Base-by-base conservation (phyloP, 1,140 invertebrate species). In the Apis dorsata region DNA sequence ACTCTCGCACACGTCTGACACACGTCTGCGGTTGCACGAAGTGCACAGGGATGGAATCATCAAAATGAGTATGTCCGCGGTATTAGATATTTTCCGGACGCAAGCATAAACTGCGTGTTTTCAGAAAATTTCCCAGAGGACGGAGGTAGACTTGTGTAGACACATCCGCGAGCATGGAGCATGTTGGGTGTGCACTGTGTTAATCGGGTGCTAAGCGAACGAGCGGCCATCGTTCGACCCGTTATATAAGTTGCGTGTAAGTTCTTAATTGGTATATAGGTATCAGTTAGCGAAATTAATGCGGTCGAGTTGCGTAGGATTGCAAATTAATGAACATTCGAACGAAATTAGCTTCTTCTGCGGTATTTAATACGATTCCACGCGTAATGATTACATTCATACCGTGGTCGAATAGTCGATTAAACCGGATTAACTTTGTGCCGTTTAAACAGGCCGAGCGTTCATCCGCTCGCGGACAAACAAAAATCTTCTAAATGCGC, bases 51-150 rank as follows among this genome's bases (percentile, higher is more conserved):
- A 81, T 69, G 21, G 49, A 77, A 49, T 62, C 57, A 19, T 77
- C 65, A 17, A 60, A 76, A 77, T 44, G 49, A 51, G 62, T 83
- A 51, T 17, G 57, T 57, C 65, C 68, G 17, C 11, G 53, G 44
- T 69, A 76, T 81, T 69, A 51, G 55, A 81, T 59, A 74, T 51
- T 76, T 81, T 69, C 44, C 34, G 80, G 15, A 19, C 53, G 73
- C 55, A 34, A 51, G 53, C 65, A 51, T 51, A 81, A 76, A 60
- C 65, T 81, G 49, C 24, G 55, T 81, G 65, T 69, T 69, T 81
- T 81, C 80, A 76, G 73, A 57, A 60, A 81, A 76, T 81, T 81
- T 75, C 80, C 80, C 80, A 19, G 19, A 65, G 62, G 70, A 73
- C 24, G 34, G 21, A 44, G 7, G 8, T 21, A n/a, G 8, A 19